These are phyloP conservation scores for Emmelina monodactyla DNA, from an alignment of 2,888 invertebrate species.

Conservation along the genomic window DNA sequence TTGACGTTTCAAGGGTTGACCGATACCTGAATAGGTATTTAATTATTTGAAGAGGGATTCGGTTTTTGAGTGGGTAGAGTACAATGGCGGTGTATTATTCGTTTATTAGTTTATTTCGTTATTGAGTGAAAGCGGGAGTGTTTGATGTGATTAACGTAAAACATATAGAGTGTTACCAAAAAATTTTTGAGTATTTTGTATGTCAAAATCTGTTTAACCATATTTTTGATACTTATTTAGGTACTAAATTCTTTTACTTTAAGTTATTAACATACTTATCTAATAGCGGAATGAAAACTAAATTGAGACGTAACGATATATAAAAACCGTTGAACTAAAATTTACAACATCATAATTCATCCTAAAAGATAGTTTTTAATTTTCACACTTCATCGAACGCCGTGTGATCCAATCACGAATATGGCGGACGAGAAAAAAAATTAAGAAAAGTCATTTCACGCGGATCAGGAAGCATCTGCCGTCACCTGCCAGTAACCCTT, in stretches of 20 bases:
- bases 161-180: no score
- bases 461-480: conserved; percentile 56
- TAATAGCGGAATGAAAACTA: no score
- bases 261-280: neutral
- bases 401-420: conserved; percentile 40
- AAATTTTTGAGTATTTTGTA: neutral
- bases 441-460: conserved; percentile 54
- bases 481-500: conserved; percentile 47
- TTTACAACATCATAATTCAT: conserved; percentile 16
- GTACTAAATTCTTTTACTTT: neutral
- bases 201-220: neutral
- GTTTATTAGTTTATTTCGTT: conserved; percentile 1
- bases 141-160: no score
- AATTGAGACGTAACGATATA: no score
- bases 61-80: conserved; percentile 36
- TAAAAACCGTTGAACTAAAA: conserved; percentile 15
- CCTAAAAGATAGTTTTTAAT: conserved; percentile 40
- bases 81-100: conserved; percentile 24
- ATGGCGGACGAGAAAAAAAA: conserved; percentile 23
- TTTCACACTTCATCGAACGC: conserved; percentile 49
- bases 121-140: no score
- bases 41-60: conserved; percentile 60
- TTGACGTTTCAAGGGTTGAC: conserved; percentile 54
- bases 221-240: neutral
- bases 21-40: conserved; percentile 54